A percentile compares a stretch with the other conserved stretches of the same genome.
phyloP scores from a whole-genome alignment of 2,113 vertebrate genomes.

The Gopherus flavomarginatus region DNA sequence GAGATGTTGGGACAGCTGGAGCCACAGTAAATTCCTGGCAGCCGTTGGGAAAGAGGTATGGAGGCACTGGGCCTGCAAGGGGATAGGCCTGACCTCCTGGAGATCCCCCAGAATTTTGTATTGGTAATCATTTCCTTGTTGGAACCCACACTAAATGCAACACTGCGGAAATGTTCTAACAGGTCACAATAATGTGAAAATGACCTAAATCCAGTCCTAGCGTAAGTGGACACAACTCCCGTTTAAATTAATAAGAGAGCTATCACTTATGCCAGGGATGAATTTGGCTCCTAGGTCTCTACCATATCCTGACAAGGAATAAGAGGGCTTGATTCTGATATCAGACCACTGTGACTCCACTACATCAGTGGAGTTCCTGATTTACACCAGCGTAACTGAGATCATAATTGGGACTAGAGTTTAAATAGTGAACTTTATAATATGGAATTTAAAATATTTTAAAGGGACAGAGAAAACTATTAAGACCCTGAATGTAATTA shows the following conservation, averaged over 20 bases:
- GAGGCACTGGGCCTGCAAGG: not conserved
- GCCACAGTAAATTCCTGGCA: not conserved
- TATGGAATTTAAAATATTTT: not conserved
- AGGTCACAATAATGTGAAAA: not conserved
- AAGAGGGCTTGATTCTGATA: fast-evolving
- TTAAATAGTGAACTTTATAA: not conserved
- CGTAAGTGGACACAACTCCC: fast-evolving
- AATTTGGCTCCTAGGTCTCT: not conserved
- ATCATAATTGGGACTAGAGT: not conserved
- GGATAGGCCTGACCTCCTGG: not conserved
- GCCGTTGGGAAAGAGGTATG: not conserved
- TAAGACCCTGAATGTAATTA: not conserved
- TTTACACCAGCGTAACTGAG: not conserved
- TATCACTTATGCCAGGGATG: fast-evolving
- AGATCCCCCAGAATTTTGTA: not conserved
- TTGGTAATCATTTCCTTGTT: not conserved
- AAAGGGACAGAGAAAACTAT: not conserved
- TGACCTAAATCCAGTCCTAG: not conserved
- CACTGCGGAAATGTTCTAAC: not conserved
- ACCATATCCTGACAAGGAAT: not conserved
- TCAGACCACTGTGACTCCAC: not conserved
- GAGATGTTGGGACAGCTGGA: not conserved
- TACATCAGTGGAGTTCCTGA: not conserved
- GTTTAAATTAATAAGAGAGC: fast-evolving
- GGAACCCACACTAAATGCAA: not conserved